Evolutionary conservation across 2,888 invertebrate species (phyloP), one percentile per base, ranked within the genome.

Genomic region (Ectemnius lituratus): DNA sequence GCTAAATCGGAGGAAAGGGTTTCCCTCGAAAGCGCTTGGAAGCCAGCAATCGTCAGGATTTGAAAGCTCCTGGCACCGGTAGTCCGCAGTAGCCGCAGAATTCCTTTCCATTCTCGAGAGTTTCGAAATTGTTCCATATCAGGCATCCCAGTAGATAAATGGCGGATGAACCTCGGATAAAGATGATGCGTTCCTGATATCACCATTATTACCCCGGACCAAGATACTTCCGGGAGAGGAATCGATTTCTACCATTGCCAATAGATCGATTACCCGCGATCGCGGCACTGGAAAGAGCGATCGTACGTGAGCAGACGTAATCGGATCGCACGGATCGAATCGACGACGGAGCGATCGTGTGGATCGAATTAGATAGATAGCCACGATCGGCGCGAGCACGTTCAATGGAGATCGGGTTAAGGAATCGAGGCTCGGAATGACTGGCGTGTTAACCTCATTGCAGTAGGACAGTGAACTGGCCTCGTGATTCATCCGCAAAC

Each of bases 191-290:
- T 65, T 74, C 75, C 69, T 70, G 71, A 37, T 37, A 37, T 37
- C 46, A 69, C 70, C 49, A 75, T 80, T 81, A 82, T 80, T 62
- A 46, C 61, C 49, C 2, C 20, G 8, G 62, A 11, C 11, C 28
- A 63, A 13, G 57, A 60, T 74, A 78, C 69, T 82, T 75, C 78
- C 78, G 72, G 79, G 74, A 73, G 71, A 57, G 47, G 73, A 75
- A 78, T 78, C 75, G 78, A 76, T 76, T 71, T 28, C 62, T 37
- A 71, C 18, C 70, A 69, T 73, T 74, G 69, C 76, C 62, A 70
- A 74, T 76, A 73, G 78, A 79, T 82, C 83, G 80, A 83, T 84
- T 78, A 78, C 69, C 76, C 65, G 23, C 65, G 73, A 70, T 67
- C 49, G 73, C 62, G 58, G 52, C 23, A 20, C 20, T n/a, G 65